Percentiles rank a stretch among this genome's conserved stretches.
These are phyloP conservation scores for Equus quagga DNA, from an alignment of 2,113 vertebrate genomes.

Conservation along the genomic window DNA sequence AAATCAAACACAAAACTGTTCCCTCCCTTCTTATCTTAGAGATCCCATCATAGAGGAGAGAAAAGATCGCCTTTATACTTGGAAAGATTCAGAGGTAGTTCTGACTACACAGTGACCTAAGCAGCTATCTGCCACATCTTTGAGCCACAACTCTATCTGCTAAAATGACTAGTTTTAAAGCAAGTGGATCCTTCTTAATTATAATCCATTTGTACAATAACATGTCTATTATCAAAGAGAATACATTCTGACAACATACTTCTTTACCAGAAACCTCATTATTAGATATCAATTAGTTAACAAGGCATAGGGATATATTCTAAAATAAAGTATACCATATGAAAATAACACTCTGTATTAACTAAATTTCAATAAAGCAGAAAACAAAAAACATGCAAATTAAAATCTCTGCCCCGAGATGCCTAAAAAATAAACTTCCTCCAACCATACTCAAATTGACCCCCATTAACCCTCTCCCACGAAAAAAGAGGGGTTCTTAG, in stretches of 20 bases:
- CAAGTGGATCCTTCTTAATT: background rate
- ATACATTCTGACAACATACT: background rate
- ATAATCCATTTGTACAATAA: background rate
- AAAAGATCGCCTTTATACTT: background rate
- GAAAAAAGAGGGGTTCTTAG: background rate
- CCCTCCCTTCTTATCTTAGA: background rate
- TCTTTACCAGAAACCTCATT: constrained; percentile 45
- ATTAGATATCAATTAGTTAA: constrained; percentile 26
- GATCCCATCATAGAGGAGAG: background rate
- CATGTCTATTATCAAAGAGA: background rate
- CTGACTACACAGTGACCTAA: background rate
- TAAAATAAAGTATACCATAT: background rate
- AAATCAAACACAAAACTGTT: constrained; percentile 7
- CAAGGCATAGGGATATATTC: constrained; percentile 2
- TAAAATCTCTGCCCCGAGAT: constrained; percentile 6
- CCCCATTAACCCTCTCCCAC: background rate
- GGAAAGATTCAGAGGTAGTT: background rate
- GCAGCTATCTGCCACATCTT: background rate
- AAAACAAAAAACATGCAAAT: constrained; percentile 10
- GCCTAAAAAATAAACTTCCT: background rate
- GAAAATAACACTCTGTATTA: constrained; percentile 45
- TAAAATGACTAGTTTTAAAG: constrained; percentile 39
- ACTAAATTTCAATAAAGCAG: background rate
- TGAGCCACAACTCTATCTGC: background rate
- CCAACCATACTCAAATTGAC: background rate